Conservation (phyloP, 2,113 vertebrate species). For the Benitochromis conjunctus region DNA sequence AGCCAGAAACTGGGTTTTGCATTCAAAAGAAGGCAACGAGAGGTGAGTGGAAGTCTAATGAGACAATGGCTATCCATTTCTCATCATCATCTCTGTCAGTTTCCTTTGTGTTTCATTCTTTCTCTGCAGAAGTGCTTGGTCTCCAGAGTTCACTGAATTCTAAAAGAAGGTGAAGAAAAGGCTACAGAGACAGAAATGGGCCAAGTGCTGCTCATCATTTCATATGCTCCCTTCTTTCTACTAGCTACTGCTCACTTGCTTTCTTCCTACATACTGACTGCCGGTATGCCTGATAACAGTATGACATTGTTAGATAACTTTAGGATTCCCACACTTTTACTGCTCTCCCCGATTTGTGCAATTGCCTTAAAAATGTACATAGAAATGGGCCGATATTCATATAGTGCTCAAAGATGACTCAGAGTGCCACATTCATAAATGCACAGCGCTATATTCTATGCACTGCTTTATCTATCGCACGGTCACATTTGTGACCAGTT, state of each 20-base stretch:
- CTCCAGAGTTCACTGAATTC: not conserved
- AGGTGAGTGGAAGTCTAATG: not conserved
- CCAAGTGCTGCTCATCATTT: not conserved
- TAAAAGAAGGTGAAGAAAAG: not conserved
- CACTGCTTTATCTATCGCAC: not conserved
- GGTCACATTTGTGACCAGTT: not conserved
- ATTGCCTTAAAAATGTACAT: constrained; percentile 9
- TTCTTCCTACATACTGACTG: not conserved
- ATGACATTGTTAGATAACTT: not conserved
- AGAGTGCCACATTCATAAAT: not conserved
- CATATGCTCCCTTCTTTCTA: not conserved
- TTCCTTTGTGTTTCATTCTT: not conserved
- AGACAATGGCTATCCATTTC: not conserved
- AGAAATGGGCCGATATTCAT: not conserved
- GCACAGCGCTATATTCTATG: not conserved
- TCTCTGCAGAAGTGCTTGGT: not conserved
- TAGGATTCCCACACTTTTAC: constrained; percentile 20
- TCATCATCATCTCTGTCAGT: not conserved
- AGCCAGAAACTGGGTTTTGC: not conserved
- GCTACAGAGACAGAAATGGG: not conserved
- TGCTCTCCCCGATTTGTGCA: constrained; percentile 10
- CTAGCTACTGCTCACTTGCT: not conserved
- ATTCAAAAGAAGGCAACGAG: not conserved
- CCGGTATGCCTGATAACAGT: not conserved
- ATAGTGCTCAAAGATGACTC: not conserved